Conservation (phyloP, 2,113 vertebrate species). For the Takifugu flavidus region DNA sequence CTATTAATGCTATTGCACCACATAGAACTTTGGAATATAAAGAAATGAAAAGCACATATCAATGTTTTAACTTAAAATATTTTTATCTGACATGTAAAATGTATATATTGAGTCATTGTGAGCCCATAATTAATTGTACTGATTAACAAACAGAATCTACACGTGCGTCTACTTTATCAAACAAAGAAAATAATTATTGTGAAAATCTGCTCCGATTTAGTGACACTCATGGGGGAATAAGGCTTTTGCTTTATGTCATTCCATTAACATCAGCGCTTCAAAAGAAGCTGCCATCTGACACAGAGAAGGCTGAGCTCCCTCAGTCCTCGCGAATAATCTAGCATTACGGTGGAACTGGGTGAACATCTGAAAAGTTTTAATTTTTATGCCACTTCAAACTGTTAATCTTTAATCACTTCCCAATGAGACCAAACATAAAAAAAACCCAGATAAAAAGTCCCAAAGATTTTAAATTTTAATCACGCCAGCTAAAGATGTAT, state of each 20-base stretch:
- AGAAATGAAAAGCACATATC: too few species aligned
- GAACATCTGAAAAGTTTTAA: constrained; percentile 12
- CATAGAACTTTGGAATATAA: too few species aligned
- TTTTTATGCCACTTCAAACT: constrained; percentile 17
- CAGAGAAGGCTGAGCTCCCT: constrained; percentile 2
- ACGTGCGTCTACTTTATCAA: too few species aligned
- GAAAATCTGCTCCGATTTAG: constrained; percentile 2
- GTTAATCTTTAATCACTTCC: constrained; percentile 21
- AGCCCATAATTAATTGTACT: too few species aligned
- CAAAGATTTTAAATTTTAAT: constrained; percentile 17
- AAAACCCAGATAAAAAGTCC: constrained; percentile 14
- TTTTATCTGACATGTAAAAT: too few species aligned
- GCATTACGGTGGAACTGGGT: constrained; percentile 2
- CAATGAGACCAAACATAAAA: constrained; percentile 19
- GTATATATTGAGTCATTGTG: too few species aligned
- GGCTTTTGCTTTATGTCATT: constrained; percentile 27
- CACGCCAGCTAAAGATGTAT: constrained; percentile 7
- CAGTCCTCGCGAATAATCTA: constrained; percentile 4
- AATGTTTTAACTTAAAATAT: too few species aligned
- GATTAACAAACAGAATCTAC: too few species aligned
- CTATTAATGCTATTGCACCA: too few species aligned
- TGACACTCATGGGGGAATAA: constrained; percentile 12
- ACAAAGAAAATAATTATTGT: neutral
- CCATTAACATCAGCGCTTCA: constrained; percentile 10
- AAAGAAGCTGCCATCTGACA: constrained; percentile 8